Base-by-base conservation (phyloP, 1,140 invertebrate species). In the Drosophila prosaltans region DNA sequence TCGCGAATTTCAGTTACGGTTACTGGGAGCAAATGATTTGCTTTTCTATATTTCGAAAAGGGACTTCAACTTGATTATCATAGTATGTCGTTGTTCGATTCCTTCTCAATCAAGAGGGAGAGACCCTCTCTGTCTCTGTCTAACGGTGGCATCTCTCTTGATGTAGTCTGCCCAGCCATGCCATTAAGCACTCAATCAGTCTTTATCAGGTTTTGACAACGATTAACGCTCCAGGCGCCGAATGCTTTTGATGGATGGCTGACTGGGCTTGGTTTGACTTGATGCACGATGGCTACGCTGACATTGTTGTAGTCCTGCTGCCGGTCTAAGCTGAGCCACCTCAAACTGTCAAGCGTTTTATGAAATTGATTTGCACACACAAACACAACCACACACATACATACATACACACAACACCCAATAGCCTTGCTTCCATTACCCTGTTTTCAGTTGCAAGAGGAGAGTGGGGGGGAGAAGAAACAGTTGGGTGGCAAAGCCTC, bases 151-250 rank as follows among this genome's bases (percentile, higher is more conserved):
- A 51, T 51, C 45, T 51, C 45, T 51, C 45, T 51, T 24, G 45
- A 51, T 51, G 24, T 51, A 51, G 45, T 51, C 43, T 39, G 65
- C 65, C 61, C 69, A 64, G 54, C 75, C 51, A 78, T 89, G 84
- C 84, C 84, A 84, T 89, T 89, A 89, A 89, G 84, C 84, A 89
- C 84, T 89, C 84, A 89, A 89, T 89, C 84, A 89, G 84, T 89
- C 84, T 89, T 89, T 89, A 89, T 89, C 84, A 89, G 81, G 84
- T 89, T 89, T 89, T 89, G 84, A 89, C 84, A 89, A 89, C 84
- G 84, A 89, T 89, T 89, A 89, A 89, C 84, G 84, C 84, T 79
- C 61, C 41, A 72, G 84, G 84, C 84, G 84, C 78, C 74, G 71
- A 89, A 88, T 72, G 76, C 84, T 78, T 89, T 89, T 89, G 84